Base-by-base conservation (phyloP, 2,888 invertebrate genomes). In the Seira ritae region DNA sequence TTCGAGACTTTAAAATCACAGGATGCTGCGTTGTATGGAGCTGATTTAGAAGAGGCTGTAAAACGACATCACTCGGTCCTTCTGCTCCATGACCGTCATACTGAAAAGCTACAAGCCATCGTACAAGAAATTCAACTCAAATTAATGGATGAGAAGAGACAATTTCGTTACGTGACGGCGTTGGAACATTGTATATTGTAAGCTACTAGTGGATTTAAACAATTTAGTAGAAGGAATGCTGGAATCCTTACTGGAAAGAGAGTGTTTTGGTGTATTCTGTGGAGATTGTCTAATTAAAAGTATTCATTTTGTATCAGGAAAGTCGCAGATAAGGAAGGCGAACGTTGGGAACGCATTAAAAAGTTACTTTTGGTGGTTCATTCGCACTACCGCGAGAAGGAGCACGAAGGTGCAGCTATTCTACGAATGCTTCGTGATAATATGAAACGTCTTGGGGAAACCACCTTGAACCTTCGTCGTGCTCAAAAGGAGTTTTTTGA, bases 1-100 rank as follows among this genome's bases (percentile, higher is more conserved):
- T 84, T 62, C 17, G 80, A 86, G 65, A 37, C 24, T 1, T 23
- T 84, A 1, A 75, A 77, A 23, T 65, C 71, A 8, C 73, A 86
- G n/a, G 77, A 75, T 10, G 4, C 65, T 4, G 67, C 76, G 12
- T 60, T 86, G 31, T 86, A 82, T 23, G 86, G 86, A 15, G 37
- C 67, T 8, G 73, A 82, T 15, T 67, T 86, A 37, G 82, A 86
- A 24, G 72, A 79, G 20, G 82, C 84, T 6, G 70, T 86, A 8
- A 55, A 71, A 10, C 23, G 67, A 24, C 62, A 76, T n/a, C 60
- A n/a, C 12, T 60, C 60, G n/a, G 60, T 60, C 60, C 60, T n/a
- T 3, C 10, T 10, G n/a, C 8, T 60, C 3, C 60, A 60, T n/a
- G n/a, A n/a, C 17, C 60, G 60, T 4, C n/a, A 60, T n/a, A 6